Evolutionary conservation across 2,113 vertebrate genomes (phyloP).

Genomic region (Chloebia gouldiae): DNA sequence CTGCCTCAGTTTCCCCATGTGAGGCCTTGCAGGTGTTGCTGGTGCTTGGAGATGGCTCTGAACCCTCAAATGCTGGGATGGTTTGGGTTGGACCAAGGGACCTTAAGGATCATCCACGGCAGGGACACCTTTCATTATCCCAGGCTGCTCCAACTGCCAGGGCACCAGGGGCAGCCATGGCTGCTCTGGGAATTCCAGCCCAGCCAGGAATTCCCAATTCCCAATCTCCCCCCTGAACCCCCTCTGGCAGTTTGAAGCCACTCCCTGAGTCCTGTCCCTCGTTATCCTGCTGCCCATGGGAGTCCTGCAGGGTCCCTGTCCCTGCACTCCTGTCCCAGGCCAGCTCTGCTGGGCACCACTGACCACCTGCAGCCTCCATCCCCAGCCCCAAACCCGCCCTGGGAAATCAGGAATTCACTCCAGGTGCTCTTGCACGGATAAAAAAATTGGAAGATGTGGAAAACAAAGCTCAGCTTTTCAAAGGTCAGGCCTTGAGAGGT

Average conservation of each 20-base stretch:
- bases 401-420: background rate
- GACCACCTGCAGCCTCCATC: background rate
- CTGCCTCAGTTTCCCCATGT: background rate
- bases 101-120: background rate
- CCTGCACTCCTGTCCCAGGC: background rate
- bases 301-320: background rate
- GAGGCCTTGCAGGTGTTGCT: background rate
- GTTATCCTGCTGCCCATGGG: fast-evolving
- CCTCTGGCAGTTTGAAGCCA: fast-evolving
- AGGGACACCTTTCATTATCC: background rate
- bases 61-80: background rate
- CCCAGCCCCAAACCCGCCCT: background rate
- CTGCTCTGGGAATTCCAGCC: background rate
- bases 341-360: background rate
- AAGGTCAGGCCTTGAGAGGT: background rate
- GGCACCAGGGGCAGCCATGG: background rate
- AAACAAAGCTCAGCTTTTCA: background rate
- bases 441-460: background rate
- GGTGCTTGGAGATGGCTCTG: background rate
- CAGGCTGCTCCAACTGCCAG: background rate
- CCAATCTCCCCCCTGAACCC: fast-evolving
- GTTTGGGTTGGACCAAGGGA: background rate
- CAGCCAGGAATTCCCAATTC: background rate
- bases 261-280: background rate
- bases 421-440: background rate